phyloP scores from a whole-genome alignment of 2,888 invertebrate species.

The Psylliodes chrysocephalus region DNA sequence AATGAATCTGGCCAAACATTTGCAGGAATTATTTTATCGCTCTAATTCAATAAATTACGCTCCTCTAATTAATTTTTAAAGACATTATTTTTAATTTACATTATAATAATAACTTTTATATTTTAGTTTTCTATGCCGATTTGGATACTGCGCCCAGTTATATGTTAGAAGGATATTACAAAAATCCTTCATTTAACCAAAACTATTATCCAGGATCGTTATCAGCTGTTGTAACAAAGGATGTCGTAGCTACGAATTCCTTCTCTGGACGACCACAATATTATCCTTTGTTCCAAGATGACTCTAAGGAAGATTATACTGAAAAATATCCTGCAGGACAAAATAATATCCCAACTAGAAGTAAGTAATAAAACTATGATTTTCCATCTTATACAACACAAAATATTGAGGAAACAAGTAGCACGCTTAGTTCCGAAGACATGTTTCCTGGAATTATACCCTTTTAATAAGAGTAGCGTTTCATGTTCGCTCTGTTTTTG shows the following conservation, averaged over 20 bases:
- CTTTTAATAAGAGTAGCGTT: too few relatives aligned
- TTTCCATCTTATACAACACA: too few relatives aligned
- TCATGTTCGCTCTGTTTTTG: too few relatives aligned
- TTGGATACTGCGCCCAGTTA: conserved; percentile 4
- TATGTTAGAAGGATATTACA: conserved; percentile 60
- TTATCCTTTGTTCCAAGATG: conserved; percentile 25
- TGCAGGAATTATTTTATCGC: too few relatives aligned
- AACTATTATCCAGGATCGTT: conserved; percentile 57
- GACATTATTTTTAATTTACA: too few relatives aligned
- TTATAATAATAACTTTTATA: too few relatives aligned
- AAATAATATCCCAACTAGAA: not conserved
- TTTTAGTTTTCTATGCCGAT: not conserved
- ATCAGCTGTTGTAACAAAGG: conserved; percentile 61
- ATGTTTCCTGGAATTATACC: too few relatives aligned
- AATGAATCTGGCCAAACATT: too few relatives aligned
- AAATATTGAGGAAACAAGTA: too few relatives aligned
- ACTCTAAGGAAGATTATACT: conserved; percentile 29
- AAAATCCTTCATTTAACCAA: conserved; percentile 48
- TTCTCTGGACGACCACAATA: conserved; percentile 51
- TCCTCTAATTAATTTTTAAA: too few relatives aligned
- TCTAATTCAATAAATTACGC: too few relatives aligned
- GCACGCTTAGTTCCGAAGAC: too few relatives aligned
- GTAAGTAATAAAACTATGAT: conserved; percentile 5
- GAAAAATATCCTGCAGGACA: conserved; percentile 18
- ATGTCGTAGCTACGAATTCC: conserved; percentile 61